A percentile compares a stretch with the other conserved stretches of the same genome.
Evolutionary conservation across 1,140 invertebrate genomes (phyloP).

Genomic region (Charaxes varanes): DNA sequence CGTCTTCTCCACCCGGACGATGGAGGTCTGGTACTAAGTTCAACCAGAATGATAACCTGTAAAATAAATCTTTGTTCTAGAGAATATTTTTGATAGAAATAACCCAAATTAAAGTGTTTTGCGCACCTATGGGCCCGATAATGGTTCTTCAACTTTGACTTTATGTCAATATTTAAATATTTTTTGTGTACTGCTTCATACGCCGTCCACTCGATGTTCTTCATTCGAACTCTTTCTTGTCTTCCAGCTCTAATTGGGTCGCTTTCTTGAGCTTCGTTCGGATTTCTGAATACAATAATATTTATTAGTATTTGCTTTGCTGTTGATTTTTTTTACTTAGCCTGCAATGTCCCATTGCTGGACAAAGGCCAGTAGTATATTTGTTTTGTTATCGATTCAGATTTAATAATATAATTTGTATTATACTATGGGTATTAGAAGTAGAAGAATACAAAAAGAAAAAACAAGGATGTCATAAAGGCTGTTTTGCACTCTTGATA

Average conservation of each 20-base stretch:
- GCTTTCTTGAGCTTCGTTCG: conserved; percentile 86
- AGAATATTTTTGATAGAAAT: conserved; percentile 1
- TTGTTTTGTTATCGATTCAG: too few species aligned
- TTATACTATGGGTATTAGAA: too few species aligned
- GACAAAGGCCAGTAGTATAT: too few species aligned
- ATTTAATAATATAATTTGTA: too few species aligned
- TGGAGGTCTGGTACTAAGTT: conserved; percentile 97
- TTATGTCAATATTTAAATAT: conserved; percentile 92
- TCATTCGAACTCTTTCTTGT: conserved; percentile 84
- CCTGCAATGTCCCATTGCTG: too few species aligned
- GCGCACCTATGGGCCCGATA: conserved; percentile 87
- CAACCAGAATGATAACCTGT: conserved; percentile 95
- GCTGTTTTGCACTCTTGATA: too few species aligned
- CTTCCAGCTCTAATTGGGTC: conserved; percentile 79
- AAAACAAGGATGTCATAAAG: too few species aligned
- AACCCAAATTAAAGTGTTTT: background rate
- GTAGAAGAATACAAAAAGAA: too few species aligned
- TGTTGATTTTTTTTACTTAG: too few species aligned
- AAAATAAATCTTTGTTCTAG: conserved; percentile 9
- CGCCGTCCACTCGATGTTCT: conserved; percentile 92
- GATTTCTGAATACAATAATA: conserved; percentile 80
- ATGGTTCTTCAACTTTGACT: conserved; percentile 93
- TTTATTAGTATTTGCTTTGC: background rate
- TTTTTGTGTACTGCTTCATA: conserved; percentile 95
- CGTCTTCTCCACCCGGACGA: conserved; percentile 88